A percentile compares a stretch with the other conserved stretches of the same genome.
Evolutionary conservation across 2,113 vertebrate genomes (phyloP).

Genomic region (Ceyx cyanopectus): DNA sequence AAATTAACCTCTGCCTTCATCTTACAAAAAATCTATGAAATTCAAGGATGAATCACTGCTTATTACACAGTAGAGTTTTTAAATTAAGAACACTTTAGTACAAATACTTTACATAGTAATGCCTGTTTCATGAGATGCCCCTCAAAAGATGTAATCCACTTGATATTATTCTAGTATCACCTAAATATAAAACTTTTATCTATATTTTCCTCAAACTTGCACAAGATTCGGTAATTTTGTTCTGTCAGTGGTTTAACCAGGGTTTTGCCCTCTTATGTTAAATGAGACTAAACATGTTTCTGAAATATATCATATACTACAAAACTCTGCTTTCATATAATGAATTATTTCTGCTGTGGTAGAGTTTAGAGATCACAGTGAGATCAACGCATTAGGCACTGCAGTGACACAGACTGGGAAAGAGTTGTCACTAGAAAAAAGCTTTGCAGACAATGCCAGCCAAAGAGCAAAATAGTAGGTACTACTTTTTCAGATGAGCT

Average conservation of each 20-base stretch:
- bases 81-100: not conserved
- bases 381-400: not conserved
- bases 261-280: not conserved
- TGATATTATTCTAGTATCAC: not conserved
- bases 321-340: not conserved
- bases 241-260: not conserved
- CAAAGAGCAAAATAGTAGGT: not conserved
- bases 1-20: not conserved
- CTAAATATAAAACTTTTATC: not conserved
- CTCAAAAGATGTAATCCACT: not conserved
- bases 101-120: not conserved
- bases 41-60: not conserved
- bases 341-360: not conserved
- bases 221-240: not conserved
- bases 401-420: not conserved
- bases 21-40: not conserved
- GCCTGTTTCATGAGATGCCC: not conserved
- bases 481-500: not conserved
- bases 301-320: not conserved
- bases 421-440: not conserved
- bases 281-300: not conserved
- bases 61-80: not conserved
- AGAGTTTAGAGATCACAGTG: not conserved
- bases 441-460: not conserved
- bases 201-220: not conserved